A percentile compares a stretch with the other conserved stretches of the same genome.
Evolutionary conservation across 2,888 invertebrate species (phyloP).

Genomic region (Rhagonycha fulva): DNA sequence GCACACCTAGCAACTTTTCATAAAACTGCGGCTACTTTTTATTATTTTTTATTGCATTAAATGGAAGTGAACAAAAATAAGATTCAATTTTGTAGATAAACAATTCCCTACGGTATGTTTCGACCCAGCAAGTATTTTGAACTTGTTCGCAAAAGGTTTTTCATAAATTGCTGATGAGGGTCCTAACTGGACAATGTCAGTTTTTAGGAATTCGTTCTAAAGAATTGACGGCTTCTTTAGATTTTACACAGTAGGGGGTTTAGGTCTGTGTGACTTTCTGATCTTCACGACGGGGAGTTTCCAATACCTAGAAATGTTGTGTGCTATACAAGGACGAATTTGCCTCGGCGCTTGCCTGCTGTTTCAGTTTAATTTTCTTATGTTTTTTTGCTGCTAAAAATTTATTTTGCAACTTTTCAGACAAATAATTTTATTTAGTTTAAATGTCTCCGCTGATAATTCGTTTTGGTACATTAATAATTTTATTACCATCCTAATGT

Average conservation of each 20-base stretch:
- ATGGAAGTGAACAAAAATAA: not conserved
- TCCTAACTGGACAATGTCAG: constrained; percentile 33
- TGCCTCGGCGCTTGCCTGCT: constrained; percentile 18
- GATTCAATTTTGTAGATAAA: constrained; percentile 27
- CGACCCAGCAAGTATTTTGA: constrained; percentile 31
- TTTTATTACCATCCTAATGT: constrained; percentile 1
- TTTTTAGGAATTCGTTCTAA: constrained; percentile 38
- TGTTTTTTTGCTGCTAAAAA: not conserved
- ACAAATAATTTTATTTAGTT: not conserved
- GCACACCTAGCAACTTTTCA: not conserved
- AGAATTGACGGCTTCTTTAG: constrained; percentile 35
- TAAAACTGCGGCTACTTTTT: not conserved
- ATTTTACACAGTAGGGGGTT: constrained; percentile 34
- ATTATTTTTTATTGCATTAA: not conserved
- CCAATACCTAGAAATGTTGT: constrained; percentile 26
- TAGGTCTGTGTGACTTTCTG: constrained; percentile 36
- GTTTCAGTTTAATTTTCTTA: constrained; percentile 8
- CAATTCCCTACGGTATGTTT: constrained; percentile 31
- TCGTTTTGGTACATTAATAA: not conserved
- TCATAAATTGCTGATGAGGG: constrained; percentile 39
- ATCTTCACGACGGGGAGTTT: constrained; percentile 28
- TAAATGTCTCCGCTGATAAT: not conserved
- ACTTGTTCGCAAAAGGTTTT: constrained; percentile 35
- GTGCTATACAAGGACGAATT: constrained; percentile 25
- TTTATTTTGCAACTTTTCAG: not conserved